Percentiles rank a stretch among this genome's conserved stretches.
These are phyloP conservation scores for Microcebus griseorufus DNA, from an alignment of 2,113 vertebrate genomes.

Conservation along the genomic window DNA sequence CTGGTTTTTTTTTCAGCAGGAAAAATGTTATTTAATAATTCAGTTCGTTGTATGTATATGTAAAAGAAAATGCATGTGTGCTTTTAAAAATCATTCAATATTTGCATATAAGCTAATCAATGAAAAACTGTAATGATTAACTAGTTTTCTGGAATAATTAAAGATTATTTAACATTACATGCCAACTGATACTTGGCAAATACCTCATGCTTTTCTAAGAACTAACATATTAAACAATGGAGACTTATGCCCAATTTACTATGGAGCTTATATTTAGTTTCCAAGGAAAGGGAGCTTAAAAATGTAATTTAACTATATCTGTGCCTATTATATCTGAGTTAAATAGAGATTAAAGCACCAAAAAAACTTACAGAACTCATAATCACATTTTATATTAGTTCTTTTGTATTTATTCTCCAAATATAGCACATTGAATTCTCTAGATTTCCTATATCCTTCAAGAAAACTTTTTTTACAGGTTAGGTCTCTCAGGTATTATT, in stretches of 20 bases:
- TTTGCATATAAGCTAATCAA: conserved; percentile 60
- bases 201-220: conserved; percentile 30
- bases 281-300: background rate
- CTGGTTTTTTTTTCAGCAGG: background rate
- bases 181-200: conserved; percentile 57
- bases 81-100: conserved; percentile 65
- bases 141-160: background rate
- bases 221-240: conserved; percentile 62
- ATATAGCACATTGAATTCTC: background rate
- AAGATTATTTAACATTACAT: conserved; percentile 49
- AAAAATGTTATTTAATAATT: background rate
- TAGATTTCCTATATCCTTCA: background rate
- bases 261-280: background rate
- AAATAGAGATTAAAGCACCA: background rate
- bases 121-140: conserved; percentile 37
- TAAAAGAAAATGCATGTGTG: background rate
- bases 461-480: background rate
- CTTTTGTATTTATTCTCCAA: background rate
- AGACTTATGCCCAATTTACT: conserved; percentile 45
- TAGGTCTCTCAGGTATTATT: background rate
- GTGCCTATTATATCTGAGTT: background rate
- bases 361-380: background rate
- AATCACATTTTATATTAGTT: too few species aligned
- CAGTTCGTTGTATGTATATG: background rate
- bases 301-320: background rate